Evolutionary conservation across 2,113 vertebrate species (phyloP).

Genomic region (Actinemys pallida): DNA sequence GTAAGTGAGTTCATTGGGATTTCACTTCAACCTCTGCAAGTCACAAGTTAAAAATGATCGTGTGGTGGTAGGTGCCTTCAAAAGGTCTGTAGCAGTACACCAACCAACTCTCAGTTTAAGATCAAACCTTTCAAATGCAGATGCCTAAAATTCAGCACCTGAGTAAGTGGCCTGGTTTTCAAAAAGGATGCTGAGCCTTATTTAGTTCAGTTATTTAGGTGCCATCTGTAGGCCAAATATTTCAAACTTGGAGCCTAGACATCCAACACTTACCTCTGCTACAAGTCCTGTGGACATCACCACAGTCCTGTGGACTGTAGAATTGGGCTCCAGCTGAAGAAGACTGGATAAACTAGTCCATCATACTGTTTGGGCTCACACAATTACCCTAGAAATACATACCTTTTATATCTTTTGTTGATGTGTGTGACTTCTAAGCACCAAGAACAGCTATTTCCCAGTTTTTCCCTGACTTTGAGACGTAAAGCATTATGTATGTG

Average conservation of each 20-base stretch:
- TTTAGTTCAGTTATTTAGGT: background rate
- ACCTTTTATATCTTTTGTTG: background rate
- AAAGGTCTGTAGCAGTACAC: background rate
- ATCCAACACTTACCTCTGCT: background rate
- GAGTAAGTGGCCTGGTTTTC: background rate
- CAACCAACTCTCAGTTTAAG: background rate
- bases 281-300: background rate
- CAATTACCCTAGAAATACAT: background rate
- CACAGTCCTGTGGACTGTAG: background rate
- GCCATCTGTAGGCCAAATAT: background rate
- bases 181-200: background rate
- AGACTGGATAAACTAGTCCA: background rate
- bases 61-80: background rate
- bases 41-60: background rate
- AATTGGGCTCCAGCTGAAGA: background rate
- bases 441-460: background rate
- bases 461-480: background rate
- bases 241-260: background rate
- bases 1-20: background rate
- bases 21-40: background rate
- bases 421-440: background rate
- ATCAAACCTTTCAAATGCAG: background rate
- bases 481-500: background rate
- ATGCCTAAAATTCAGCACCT: background rate
- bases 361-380: background rate